Conservation (phyloP, 1,140 invertebrate species). For the Pentalonia nigronervosa region DNA sequence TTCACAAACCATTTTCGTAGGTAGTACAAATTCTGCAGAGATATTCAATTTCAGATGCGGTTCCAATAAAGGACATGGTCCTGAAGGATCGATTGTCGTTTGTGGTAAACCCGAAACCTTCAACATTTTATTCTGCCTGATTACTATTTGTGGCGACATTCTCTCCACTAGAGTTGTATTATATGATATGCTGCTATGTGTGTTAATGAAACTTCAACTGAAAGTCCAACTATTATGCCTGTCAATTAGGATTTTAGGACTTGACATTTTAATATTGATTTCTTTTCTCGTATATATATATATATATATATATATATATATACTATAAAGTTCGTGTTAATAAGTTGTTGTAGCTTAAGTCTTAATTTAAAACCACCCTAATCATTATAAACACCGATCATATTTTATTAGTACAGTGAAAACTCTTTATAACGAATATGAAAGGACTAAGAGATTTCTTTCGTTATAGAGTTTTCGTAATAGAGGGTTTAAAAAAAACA, state of each 20-base stretch:
- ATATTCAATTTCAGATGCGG: slow-evolving; percentile 24
- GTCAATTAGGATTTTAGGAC: neutral
- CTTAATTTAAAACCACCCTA: neutral
- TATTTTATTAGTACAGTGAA: neutral
- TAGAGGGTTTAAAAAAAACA: too few species aligned
- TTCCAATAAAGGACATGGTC: neutral
- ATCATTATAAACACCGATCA: neutral
- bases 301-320: too few species aligned
- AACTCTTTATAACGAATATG: too few species aligned
- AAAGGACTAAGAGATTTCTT: too few species aligned
- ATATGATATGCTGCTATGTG: neutral
- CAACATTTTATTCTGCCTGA: neutral
- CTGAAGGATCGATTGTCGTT: neutral
- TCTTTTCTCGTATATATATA: neutral
- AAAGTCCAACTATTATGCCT: neutral
- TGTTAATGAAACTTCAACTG: neutral
- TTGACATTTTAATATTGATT: neutral
- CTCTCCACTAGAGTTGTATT: neutral
- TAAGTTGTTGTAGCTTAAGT: neutral
- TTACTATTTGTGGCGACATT: slow-evolving; percentile 31
- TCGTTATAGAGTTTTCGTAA: too few species aligned
- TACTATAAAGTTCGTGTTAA: neutral
- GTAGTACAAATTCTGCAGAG: neutral
- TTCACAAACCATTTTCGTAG: slow-evolving; percentile 10
- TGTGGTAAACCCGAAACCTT: slow-evolving; percentile 4